Evolutionary conservation across 2,113 vertebrate genomes (phyloP).

Genomic region (Synodontis membranacea): DNA sequence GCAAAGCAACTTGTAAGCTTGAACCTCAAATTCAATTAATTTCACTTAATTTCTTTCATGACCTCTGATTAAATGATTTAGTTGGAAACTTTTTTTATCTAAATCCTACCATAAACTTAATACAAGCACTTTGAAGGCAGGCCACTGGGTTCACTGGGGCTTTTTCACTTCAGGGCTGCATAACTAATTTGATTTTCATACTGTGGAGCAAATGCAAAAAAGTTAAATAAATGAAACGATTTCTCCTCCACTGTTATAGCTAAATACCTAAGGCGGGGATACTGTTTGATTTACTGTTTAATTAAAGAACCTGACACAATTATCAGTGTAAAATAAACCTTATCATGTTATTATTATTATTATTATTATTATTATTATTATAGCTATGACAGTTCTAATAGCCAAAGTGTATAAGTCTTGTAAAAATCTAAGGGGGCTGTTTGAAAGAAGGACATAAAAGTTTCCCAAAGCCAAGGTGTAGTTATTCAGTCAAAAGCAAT

Average conservation of each 20-base stretch:
- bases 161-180: neutral
- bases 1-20: neutral
- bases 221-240: neutral
- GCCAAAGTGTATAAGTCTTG: too few relatives aligned
- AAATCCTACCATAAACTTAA: neutral
- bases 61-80: neutral
- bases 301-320: neutral
- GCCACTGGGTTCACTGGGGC: neutral
- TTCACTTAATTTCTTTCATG: neutral
- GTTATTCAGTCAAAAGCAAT: too few relatives aligned
- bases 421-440: too few relatives aligned
- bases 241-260: neutral
- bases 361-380: too few relatives aligned
- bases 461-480: too few relatives aligned
- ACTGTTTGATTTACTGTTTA: neutral
- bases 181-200: slow-evolving; percentile 2
- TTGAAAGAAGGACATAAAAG: too few relatives aligned
- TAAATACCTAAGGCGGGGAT: slow-evolving; percentile 1
- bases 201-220: neutral
- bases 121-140: neutral
- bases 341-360: too few relatives aligned
- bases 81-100: neutral
- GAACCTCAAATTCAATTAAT: neutral
- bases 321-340: neutral
- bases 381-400: too few relatives aligned